Evolutionary conservation across 2,888 invertebrate genomes (phyloP), one percentile per base, ranked within the genome.

Genomic region (Drosophila kuntzei): DNA sequence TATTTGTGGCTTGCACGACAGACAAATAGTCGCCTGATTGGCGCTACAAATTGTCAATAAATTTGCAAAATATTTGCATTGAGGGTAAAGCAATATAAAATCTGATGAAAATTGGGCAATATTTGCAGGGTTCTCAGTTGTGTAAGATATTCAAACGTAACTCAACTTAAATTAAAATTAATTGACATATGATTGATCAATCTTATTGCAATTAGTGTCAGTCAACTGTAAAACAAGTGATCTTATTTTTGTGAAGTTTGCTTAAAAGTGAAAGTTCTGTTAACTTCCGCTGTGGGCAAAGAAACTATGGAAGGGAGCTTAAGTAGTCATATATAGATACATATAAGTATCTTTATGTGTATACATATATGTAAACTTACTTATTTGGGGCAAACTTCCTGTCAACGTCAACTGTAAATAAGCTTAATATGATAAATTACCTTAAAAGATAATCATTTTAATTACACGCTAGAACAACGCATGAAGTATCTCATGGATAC

Each of bases 371-470:
- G 12, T 3, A 9, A 43, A n/a, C 34, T 7, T 43, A 54, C 41
- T 63, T 72, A 82, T 79, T 55, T 82, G 65, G 86, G 54, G 25
- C 86, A 66, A 57, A 43, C 70, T 85, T 82, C 81, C 81, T 85
- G 83, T 61, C 62, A n/a, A 27, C 68, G 50, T 37, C 57, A 60
- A 22, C 39, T 49, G 65, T 71, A 76, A 76, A 79, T 79, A 70
- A 66, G 71, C 79, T 65, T 83, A 83, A 83, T 82, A 64, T 64
- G 71, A 74, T 80, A 71, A 71, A 79, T 74, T 86, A 71, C 74
- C 79, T 63, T 44, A 66, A 41, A 34, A 68, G 76, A 79, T 79
- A 79, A 79, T 65, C 71, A 57, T 71, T 80, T 80, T 82, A 82
- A 83, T 83, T 83, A 70, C 55, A 51, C 57, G 53, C 67, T 79